Base-by-base conservation (phyloP, 2,888 invertebrate genomes). In the Seira musarum region DNA sequence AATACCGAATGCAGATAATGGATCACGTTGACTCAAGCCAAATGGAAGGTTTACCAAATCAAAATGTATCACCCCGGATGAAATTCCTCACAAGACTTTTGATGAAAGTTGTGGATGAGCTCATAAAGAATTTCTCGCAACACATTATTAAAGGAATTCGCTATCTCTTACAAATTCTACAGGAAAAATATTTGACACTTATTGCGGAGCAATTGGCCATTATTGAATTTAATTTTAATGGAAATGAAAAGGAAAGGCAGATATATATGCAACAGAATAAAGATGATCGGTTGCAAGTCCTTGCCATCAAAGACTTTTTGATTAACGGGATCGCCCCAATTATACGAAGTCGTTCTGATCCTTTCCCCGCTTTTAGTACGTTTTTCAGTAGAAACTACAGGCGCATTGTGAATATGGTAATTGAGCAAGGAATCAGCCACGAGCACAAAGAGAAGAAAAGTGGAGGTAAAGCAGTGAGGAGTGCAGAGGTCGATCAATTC, bases 301-400 rank as follows among this genome's bases (percentile, higher is more conserved):
- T 85, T 80, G 83, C 82, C 0, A 60, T 85, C 1, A 84, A 83
- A 40, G 85, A 85, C 49, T 84, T 84, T 64, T 35, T 83, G 1
- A 46, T 84, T 6, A 82, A 79, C 80, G 83, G 83, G 2, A 35
- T 81, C 6, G 80, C 79, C 0, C 83, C 80, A 5, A 53, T 80
- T 6, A 22, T 21, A 40, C 69, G 72, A 30, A 79, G 79, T 60
- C 83, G 82, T 8, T 71, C 79, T 3, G 13, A 74, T 0, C 35
- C 63, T 0, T 46, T 65, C 13, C 49, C 65, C 0, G 81, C 84
- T 6, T 85, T 85, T 49, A 65, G 25, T 0, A 84, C 83, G 53
- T 84, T 84, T 60, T 81, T 75, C 17, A 53, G 53, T 15, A 53
- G 75, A 3, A 85, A 85, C 66, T 64, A 75, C 17, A 81, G 81